Evolutionary conservation across 2,113 vertebrate genomes (phyloP), one percentile per base, ranked within the genome.

Genomic region (Leucoraja erinaceus): DNA sequence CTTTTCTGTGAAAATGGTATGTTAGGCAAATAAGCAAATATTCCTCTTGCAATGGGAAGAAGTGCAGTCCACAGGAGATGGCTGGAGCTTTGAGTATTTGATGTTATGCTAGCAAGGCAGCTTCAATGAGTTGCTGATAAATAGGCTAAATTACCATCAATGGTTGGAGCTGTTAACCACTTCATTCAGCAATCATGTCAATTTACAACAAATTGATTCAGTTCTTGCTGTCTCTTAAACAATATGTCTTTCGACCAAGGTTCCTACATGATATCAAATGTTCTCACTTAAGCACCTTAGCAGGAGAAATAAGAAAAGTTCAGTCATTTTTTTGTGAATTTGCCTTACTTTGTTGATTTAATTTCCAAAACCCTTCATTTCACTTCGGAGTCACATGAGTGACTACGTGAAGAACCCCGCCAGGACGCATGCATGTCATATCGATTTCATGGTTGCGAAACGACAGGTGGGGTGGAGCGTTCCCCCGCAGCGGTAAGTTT

Each of bases 181-280:
- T 59, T 59, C 3, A 7, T 25, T 56, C 47, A 83, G 79, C 38
- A 10, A 28, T 84, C 25, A 61, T 84, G 5, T 83, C 8, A 83
- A 83, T 59, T 83, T 83, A 84, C 54, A 83, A 25, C 54, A n/a
- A 84, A 84, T 84, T 28, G 10, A 84, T 84, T 59, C 81, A 56
- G 70, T 72, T 56, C 20, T 28, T 9, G 0, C 10, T 25, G 22
- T 12, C 3, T 28, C 81, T 59, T 56, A 0, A 56, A n/a, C 81
- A n/a, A 33, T 77, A 77, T 47, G 14, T 79, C 12, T 38, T 47
- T n/a, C 16, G 47, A 20, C 33, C 33, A 79, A 81, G 47, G 1
- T 54, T 7, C 4, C 81, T n/a, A 11, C 5, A n/a, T 12, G 4
- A 56, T 84, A 56, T 61, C 56, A 61, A 22, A 59, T 9, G 28